phyloP scores from a whole-genome alignment of 2,113 vertebrate genomes.

The Chionis minor region DNA sequence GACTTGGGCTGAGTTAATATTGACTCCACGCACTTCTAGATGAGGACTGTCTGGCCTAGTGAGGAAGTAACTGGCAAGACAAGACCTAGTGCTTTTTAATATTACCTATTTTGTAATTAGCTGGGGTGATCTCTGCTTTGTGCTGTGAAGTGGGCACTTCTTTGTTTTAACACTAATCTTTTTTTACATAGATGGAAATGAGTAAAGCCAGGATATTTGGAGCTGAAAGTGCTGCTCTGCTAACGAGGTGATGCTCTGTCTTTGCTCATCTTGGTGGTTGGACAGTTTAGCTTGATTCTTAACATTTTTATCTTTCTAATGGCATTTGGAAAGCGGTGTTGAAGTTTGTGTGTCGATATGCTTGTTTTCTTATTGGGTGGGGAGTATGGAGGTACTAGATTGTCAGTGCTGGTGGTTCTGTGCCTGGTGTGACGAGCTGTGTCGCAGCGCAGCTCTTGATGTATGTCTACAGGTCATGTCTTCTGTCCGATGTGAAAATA shows the following conservation, averaged over 20 bases:
- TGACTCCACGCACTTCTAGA: neutral
- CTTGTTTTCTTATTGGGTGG: conserved; percentile 10
- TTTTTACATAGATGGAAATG: conserved; percentile 30
- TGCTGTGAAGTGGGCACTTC: conserved; percentile 47
- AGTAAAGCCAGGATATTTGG: conserved; percentile 12
- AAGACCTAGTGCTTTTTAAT: conserved; percentile 30
- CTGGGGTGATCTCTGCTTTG: conserved; percentile 58
- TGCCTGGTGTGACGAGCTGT: neutral
- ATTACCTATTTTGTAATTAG: conserved; percentile 45
- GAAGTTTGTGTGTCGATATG: conserved; percentile 33
- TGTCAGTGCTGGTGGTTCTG: neutral
- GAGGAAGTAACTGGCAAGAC: neutral
- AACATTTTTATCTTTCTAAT: neutral
- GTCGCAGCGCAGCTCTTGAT: neutral
- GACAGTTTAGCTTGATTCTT: neutral
- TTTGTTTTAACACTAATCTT: conserved; percentile 29
- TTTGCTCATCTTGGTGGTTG: neutral
- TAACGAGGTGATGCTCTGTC: neutral
- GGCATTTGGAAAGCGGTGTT: conserved; percentile 25
- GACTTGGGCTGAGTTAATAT: neutral
- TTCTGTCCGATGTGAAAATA: neutral
- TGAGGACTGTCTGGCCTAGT: conserved; percentile 5
- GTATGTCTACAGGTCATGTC: neutral
- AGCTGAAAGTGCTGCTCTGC: neutral
- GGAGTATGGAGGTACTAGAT: neutral